These are phyloP conservation scores for Stegophylla sp. DNA, from an alignment of 2,888 invertebrate species.

Conservation along the genomic window DNA sequence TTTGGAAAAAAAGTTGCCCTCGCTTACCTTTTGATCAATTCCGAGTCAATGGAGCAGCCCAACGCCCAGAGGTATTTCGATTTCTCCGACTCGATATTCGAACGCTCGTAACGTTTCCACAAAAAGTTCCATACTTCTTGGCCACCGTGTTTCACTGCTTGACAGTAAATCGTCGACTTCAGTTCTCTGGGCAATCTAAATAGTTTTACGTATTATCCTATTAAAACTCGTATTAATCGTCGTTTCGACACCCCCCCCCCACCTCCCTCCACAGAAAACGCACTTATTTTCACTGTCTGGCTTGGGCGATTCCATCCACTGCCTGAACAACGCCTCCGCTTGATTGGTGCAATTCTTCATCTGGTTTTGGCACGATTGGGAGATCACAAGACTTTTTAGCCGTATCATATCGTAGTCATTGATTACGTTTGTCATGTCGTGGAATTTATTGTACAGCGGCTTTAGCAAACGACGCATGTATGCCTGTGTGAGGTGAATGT, in stretches of 20 bases:
- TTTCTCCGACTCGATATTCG: conserved; percentile 75
- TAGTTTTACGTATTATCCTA: not conserved
- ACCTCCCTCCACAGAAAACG: too few species aligned
- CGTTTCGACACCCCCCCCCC: too few species aligned
- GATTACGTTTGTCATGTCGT: conserved; percentile 67
- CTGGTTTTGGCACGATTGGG: conserved; percentile 73
- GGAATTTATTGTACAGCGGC: conserved; percentile 71
- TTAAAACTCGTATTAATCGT: too few species aligned
- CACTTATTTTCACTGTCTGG: conserved; percentile 71
- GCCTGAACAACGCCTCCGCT: conserved; percentile 70
- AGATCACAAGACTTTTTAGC: conserved; percentile 70
- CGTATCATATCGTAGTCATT: conserved; percentile 70
- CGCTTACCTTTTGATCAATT: conserved; percentile 66
- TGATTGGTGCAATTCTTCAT: conserved; percentile 72
- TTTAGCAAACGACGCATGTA: conserved; percentile 72
- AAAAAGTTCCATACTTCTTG: conserved; percentile 78
- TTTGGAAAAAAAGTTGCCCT: too few species aligned
- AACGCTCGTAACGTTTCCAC: conserved; percentile 71
- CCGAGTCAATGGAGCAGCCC: conserved; percentile 64
- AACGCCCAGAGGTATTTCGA: conserved; percentile 72
- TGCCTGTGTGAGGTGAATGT: conserved; percentile 65
- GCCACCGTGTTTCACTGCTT: conserved; percentile 73
- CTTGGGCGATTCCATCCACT: conserved; percentile 70
- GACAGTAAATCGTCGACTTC: conserved; percentile 76
- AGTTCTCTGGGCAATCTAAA: conserved; percentile 76